Evolutionary conservation across 2,888 invertebrate species (phyloP), one percentile per base, ranked within the genome.

Genomic region (Prionchulus punctatus): DNA sequence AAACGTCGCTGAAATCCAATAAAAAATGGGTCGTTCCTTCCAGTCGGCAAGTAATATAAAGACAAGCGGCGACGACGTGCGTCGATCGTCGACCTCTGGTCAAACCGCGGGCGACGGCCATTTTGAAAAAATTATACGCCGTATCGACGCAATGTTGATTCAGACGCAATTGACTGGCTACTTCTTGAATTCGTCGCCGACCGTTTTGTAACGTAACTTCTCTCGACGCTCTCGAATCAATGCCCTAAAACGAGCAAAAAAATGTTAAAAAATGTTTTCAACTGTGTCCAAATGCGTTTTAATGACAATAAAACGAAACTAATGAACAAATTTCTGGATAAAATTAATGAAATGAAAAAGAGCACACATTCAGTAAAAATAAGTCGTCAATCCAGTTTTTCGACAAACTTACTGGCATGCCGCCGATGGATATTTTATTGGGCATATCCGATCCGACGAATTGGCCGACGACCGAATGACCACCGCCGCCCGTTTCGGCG

Each of bases 1-100:
- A 80, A n/a, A 90, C 84, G 76, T 96, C 96, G 75, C 92, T 92
- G 62, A 96, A 90, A 72, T 98, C 96, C 67, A 98, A 86, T 54
- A 96, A 77, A 72, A 96, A 80, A 81, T 92, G 92, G 62, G 89
- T 83, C 58, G 92, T 92, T 64, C 86, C 86, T 74, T 94, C 91
- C 1, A 86, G 85, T 61, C 96, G 79, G 68, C 96, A 96, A 0
- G 92, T 92, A 70, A 98, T 85, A 70, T 98, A 98, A 1, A 98
- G 84, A 73, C 96, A 98, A 28, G 96, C 92, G 31, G 94, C 94
- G 68, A 91, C 84, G 53, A 96, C 89, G 68, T 89, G 86, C 18
- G 83, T 81, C 61, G 86, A 84, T 63, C 84, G 86, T 36, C 98
- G 78, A 12, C 98, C 96, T 64, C 90, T 81, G 0, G 96, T 98